Base-by-base conservation (phyloP, 2,113 vertebrate species). In the Bucco capensis region DNA sequence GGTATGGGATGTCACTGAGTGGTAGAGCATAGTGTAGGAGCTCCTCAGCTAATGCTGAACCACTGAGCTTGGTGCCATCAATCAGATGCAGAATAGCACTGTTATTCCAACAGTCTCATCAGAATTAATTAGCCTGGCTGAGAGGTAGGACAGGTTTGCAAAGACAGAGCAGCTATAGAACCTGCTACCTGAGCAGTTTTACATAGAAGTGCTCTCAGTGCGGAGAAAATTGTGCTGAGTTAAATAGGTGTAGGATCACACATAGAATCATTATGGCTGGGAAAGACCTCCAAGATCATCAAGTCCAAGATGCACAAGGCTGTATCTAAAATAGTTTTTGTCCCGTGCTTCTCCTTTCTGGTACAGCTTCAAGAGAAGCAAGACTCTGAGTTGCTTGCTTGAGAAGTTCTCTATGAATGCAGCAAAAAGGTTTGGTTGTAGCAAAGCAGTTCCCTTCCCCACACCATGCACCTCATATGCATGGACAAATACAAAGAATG, bases 61-160 rank as follows among this genome's bases (percentile, higher is more conserved):
- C 23, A 6, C 31, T 23, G 46, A 42, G 38, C 40, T 57, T 25
- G 33, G 46, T 90, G 72, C 58, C 42, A 23, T 12, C 22, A 83
- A 23, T 50, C 18, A 8, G 67, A 61, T n/a, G 46, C 75, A 83
- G 37, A 0, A 0, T 1, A 65, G 33, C 53, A 49, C 30, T 70
- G 79, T 44, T 94, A 51, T 80, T 89, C 58, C 67, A 85, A 62
- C 60, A 93, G 33, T 28, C 50, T 70, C 64, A 73, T 70, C 76
- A 88, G 79, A 82, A 94, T 88, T 88, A 89, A 94, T 91, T 83
- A 83, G 72, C 33, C 67, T 83, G 82, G 46, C 86, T 83, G 76
- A 83, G 76, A 80, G 54, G 79, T 54, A 83, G 88, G 86, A 85
- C 71, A 76, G 83, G 88, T 93, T 83, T 88, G 85, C 31, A 83